A percentile compares a stretch with the other conserved stretches of the same genome.
These are phyloP conservation scores for Nemopilema nomurai DNA, from an alignment of 30 jellyfish, hydroid and myxozoan genomes.

Conservation along the genomic window DNA sequence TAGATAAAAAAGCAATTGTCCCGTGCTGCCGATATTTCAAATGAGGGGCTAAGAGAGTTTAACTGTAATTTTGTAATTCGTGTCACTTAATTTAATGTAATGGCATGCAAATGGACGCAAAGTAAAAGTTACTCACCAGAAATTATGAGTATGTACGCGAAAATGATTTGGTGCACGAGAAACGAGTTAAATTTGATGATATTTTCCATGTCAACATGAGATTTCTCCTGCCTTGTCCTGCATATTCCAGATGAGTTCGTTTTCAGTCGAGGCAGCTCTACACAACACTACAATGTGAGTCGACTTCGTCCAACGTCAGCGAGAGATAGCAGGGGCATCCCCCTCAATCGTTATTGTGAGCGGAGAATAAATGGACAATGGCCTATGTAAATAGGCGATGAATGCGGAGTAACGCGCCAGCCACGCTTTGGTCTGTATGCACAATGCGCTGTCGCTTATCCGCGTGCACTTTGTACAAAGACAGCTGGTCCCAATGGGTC, in stretches of 20 bases:
- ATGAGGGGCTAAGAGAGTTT: too few species aligned
- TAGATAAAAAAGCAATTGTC: too few species aligned
- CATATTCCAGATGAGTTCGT: constrained; percentile 12
- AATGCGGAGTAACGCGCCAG: constrained; percentile 45
- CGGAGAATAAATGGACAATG: constrained; percentile 44
- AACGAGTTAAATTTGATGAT: constrained; percentile 14
- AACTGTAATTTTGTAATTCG: background rate
- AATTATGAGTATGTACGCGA: constrained; percentile 25
- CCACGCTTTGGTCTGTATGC: constrained; percentile 69
- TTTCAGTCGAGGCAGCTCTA: constrained; percentile 28
- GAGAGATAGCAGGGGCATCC: constrained; percentile 56
- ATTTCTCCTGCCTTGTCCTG: background rate
- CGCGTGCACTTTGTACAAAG: constrained; percentile 43
- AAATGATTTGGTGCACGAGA: constrained; percentile 29
- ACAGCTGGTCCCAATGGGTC: constrained; percentile 40
- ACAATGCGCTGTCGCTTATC: constrained; percentile 42
- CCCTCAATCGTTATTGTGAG: constrained; percentile 58
- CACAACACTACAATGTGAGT: background rate
- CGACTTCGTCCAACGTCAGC: constrained; percentile 56
- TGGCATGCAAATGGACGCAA: background rate
- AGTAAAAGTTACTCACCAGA: constrained; percentile 25
- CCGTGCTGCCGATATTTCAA: too few species aligned
- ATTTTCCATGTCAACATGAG: constrained; percentile 2
- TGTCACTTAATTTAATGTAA: background rate
- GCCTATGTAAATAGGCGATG: constrained; percentile 31